phyloP scores from a whole-genome alignment of 1,140 invertebrate genomes.

The Caenorhabditis remanei region DNA sequence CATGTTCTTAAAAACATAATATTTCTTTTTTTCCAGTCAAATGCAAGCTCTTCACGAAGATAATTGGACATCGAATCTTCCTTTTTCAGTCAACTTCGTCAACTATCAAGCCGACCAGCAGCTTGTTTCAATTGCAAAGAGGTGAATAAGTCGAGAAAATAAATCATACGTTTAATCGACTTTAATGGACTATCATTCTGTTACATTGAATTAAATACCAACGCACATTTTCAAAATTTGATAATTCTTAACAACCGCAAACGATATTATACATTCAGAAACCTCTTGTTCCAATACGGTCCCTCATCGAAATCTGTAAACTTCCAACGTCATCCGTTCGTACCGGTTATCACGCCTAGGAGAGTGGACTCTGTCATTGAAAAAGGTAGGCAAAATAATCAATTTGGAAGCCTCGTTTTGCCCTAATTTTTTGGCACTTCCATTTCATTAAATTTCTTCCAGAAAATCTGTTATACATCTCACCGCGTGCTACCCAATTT shows the following conservation, averaged over 20 bases:
- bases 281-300: slow-evolving; percentile 39
- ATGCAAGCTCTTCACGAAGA: slow-evolving; percentile 17
- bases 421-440: background rate
- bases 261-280: background rate
- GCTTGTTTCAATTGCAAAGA: background rate
- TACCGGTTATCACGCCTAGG: background rate
- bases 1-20: no score
- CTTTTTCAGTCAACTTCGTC: background rate
- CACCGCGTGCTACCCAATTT: background rate
- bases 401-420: background rate
- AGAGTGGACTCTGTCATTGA: background rate
- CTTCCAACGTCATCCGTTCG: slow-evolving; percentile 22
- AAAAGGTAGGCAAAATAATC: no score
- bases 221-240: background rate
- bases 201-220: no score
- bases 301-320: background rate
- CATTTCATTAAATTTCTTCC: background rate
- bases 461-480: slow-evolving; percentile 20
- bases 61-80: background rate
- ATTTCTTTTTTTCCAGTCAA: background rate
- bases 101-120: slow-evolving; percentile 41
- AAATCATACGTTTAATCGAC: no score
- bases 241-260: no score
- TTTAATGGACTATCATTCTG: no score
- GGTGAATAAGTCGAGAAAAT: background rate